Evolutionary conservation across 2,888 invertebrate species (phyloP).

Genomic region (Zaprionus bogoriensis): DNA sequence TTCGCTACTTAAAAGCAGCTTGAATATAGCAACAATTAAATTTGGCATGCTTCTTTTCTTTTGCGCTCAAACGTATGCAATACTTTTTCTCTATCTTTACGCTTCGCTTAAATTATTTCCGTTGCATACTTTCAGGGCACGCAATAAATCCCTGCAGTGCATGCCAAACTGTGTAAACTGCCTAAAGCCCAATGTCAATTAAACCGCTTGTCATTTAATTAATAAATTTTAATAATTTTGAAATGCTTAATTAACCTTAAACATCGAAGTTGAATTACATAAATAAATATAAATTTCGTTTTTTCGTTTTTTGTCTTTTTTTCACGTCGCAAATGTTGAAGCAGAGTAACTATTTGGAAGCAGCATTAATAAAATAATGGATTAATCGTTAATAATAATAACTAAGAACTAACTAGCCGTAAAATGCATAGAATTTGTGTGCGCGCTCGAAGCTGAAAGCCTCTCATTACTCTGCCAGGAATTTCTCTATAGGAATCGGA

Average conservation of each 20-base stretch:
- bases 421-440: constrained; percentile 30
- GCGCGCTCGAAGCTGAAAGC: constrained; percentile 11
- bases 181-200: background rate
- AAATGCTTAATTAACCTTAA: constrained; percentile 26
- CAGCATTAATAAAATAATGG: constrained; percentile 56
- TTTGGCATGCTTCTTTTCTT: too few relatives aligned
- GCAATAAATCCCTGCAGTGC: background rate
- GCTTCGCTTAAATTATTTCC: background rate
- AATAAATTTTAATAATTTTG: constrained; percentile 49
- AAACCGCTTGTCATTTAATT: background rate
- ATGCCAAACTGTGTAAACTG: background rate
- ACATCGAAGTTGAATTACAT: constrained; percentile 32
- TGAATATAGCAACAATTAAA: background rate
- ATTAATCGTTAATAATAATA: constrained; percentile 48
- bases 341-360: constrained; percentile 62
- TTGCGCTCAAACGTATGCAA: constrained; percentile 11
- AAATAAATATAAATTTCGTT: constrained; percentile 65
- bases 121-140: constrained; percentile 19
- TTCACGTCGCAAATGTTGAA: constrained; percentile 26
- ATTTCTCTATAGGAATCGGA: constrained; percentile 81
- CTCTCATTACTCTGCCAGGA: constrained; percentile 68
- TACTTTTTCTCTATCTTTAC: background rate
- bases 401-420: constrained; percentile 59
- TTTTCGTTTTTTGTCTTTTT: constrained; percentile 10
- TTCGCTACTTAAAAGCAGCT: background rate